These are phyloP conservation scores for Callimorpha dominula DNA, from an alignment of 2,888 invertebrate genomes.

Conservation along the genomic window DNA sequence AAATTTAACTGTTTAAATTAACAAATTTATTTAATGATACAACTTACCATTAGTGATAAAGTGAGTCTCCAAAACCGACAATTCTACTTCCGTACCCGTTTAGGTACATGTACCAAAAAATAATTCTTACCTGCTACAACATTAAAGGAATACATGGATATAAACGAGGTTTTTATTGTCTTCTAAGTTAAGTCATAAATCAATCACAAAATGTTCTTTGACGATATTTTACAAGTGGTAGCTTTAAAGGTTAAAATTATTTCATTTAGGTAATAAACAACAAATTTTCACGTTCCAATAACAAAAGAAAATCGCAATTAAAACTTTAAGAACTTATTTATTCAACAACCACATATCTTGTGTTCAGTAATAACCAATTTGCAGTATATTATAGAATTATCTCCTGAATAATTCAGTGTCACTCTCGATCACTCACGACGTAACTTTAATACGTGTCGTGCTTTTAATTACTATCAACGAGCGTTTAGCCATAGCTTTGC, in stretches of 20 bases:
- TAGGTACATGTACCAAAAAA: not conserved
- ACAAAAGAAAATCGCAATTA: not conserved
- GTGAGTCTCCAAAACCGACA: not conserved
- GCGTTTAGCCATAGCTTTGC: no score
- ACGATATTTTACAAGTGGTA: not conserved
- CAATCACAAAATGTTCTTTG: not conserved
- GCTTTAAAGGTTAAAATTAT: not conserved
- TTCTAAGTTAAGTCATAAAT: not conserved
- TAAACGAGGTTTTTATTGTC: not conserved
- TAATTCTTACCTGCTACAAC: not conserved
- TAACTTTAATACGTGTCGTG: not conserved
- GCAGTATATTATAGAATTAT: slow-evolving; percentile 1
- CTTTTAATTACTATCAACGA: not conserved
- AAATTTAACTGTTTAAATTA: not conserved
- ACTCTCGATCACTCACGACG: not conserved
- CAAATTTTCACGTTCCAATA: not conserved
- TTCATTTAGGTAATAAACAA: not conserved
- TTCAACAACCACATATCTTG: not conserved
- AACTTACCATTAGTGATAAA: not conserved
- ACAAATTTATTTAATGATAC: not conserved
- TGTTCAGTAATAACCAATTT: not conserved
- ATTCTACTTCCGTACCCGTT: not conserved
- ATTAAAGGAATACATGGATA: not conserved
- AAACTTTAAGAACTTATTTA: slow-evolving; percentile 1
- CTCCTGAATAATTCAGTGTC: not conserved